These are phyloP conservation scores for Tenthredo scrophulariae DNA, from an alignment of 2,888 invertebrate species.

Conservation along the genomic window DNA sequence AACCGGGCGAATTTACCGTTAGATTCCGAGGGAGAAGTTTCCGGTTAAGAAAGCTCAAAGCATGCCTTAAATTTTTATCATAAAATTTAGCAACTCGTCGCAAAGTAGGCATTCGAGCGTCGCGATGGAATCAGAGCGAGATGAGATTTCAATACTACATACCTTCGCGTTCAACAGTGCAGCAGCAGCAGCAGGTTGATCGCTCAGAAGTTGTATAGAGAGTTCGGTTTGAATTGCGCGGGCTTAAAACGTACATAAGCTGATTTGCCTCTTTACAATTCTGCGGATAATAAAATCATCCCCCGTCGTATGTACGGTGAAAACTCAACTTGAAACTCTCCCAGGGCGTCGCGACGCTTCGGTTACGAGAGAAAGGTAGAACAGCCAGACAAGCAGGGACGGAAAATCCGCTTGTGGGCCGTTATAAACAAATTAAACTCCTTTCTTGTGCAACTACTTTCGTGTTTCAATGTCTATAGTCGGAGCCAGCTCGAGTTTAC, in stretches of 20 bases:
- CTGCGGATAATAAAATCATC: conserved; percentile 43
- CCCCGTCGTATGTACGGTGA: conserved; percentile 26
- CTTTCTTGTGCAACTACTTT: conserved; percentile 31
- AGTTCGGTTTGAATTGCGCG: conserved; percentile 15
- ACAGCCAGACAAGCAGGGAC: neutral
- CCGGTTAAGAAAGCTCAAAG: conserved; percentile 34
- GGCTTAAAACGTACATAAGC: conserved; percentile 46
- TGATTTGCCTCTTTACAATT: conserved; percentile 44
- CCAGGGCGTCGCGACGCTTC: conserved; percentile 33
- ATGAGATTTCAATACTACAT: conserved; percentile 16
- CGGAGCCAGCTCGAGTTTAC: neutral
- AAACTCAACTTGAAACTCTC: conserved; percentile 40
- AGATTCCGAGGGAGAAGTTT: conserved; percentile 11
- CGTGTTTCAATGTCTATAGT: neutral
- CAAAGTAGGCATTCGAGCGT: neutral
- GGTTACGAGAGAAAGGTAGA: conserved; percentile 23
- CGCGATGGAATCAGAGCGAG: conserved; percentile 32
- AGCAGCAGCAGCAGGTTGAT: neutral
- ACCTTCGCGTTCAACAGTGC: neutral
- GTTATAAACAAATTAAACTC: conserved; percentile 56
- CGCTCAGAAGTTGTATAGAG: conserved; percentile 15
- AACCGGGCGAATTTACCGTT: neutral
- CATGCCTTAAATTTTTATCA: conserved; percentile 1
- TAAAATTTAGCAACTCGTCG: neutral
- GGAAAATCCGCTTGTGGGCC: conserved; percentile 56